Evolutionary conservation across 2,888 invertebrate species (phyloP).

Genomic region (Ramazzottius varieornatus): DNA sequence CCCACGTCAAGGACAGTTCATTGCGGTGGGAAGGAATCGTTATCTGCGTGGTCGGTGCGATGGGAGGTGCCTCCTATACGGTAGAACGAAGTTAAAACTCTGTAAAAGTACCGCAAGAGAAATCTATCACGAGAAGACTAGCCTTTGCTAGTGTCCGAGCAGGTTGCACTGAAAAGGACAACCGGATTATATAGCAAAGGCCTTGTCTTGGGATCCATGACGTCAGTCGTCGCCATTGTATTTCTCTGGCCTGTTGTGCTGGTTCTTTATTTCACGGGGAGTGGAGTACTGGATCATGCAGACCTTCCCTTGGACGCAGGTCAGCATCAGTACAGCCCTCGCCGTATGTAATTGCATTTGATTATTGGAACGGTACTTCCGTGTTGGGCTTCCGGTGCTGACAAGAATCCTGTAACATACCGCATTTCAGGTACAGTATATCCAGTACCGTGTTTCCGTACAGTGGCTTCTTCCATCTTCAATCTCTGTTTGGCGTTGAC

Average conservation of each 20-base stretch:
- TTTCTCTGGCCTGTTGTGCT: background rate
- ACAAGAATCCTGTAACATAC: no score
- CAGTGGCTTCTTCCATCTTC: background rate
- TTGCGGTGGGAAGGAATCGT: background rate
- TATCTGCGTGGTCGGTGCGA: background rate
- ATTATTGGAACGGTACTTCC: no score
- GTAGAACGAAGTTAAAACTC: background rate
- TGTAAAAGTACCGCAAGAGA: no score
- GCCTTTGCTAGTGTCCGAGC: no score
- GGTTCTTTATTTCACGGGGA: background rate
- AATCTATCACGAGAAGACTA: no score
- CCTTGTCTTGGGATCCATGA: background rate
- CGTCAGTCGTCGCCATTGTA: background rate
- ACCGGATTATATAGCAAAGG: background rate
- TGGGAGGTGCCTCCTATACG: background rate
- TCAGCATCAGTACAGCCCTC: background rate
- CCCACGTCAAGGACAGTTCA: background rate
- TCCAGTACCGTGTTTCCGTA: no score
- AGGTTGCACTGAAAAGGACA: background rate
- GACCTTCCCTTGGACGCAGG: background rate
- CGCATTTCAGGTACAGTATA: no score
- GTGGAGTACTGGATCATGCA: background rate
- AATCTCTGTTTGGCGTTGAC: background rate
- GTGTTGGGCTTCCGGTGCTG: no score
- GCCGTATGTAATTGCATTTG: background rate